Conservation (phyloP, 2,888 invertebrate species). For the Plagiodera versicolora region DNA sequence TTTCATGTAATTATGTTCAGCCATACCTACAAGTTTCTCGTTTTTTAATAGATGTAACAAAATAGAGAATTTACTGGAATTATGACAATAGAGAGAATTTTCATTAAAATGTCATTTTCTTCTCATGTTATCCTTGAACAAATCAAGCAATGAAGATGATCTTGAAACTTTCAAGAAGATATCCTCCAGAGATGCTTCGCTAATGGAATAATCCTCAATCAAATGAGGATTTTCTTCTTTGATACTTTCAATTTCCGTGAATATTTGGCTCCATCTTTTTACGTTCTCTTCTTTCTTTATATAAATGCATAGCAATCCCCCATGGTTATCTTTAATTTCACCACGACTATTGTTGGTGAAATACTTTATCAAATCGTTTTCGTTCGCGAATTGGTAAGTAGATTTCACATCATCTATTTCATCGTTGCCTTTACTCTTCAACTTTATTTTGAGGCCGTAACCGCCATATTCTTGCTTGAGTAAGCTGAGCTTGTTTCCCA, state of each 20-base stretch:
- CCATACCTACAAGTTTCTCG: no score
- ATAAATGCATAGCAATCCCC: slow-evolving; percentile 69
- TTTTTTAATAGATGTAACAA: no score
- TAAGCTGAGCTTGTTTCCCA: slow-evolving; percentile 74
- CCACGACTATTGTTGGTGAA: slow-evolving; percentile 29
- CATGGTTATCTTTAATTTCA: slow-evolving; percentile 47
- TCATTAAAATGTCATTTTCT: no score
- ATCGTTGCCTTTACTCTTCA: slow-evolving; percentile 29
- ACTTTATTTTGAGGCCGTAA: slow-evolving; percentile 46
- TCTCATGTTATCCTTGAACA: no score
- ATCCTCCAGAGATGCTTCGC: slow-evolving; percentile 81
- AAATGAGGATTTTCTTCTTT: slow-evolving; percentile 44
- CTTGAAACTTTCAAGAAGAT: slow-evolving; percentile 72
- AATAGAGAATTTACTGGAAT: no score
- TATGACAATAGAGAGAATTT: no score
- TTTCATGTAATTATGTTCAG: no score
- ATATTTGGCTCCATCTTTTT: slow-evolving; percentile 70
- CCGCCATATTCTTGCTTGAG: slow-evolving; percentile 66
- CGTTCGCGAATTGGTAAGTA: slow-evolving; percentile 14
- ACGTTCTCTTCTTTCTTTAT: slow-evolving; percentile 61
- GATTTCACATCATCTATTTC: slow-evolving; percentile 15
- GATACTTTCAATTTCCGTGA: slow-evolving; percentile 66
- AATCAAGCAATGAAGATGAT: no score
- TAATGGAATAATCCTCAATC: slow-evolving; percentile 78
- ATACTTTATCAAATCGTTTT: slow-evolving; percentile 30